Evolutionary conservation across 2,113 vertebrate genomes (phyloP).

Genomic region (Hypocryptadius cinnamomeus): DNA sequence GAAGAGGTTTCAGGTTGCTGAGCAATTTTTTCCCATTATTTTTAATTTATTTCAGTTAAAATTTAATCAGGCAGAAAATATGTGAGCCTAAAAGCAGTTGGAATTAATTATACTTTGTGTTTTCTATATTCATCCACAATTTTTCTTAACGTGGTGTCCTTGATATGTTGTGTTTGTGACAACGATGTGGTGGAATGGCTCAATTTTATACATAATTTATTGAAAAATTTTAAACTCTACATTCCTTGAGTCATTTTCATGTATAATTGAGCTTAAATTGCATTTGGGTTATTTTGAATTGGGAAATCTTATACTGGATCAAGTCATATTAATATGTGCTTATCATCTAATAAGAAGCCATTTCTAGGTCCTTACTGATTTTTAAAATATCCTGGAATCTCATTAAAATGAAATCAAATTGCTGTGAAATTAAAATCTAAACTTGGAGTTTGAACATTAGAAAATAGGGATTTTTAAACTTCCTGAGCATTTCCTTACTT

Average conservation of each 20-base stretch:
- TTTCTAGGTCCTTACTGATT: neutral
- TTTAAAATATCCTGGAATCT: neutral
- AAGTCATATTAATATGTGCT: conserved; percentile 22
- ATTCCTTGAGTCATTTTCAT: conserved; percentile 54
- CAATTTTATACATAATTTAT: conserved; percentile 62
- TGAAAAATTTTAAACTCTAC: neutral
- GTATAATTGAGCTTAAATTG: conserved; percentile 63
- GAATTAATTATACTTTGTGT: neutral
- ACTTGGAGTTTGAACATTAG: neutral
- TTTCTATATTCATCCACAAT: neutral
- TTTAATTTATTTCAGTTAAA: conserved; percentile 13
- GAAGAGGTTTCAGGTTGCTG: neutral
- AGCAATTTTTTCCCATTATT: neutral
- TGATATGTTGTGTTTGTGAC: conserved; percentile 21
- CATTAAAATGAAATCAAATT: neutral
- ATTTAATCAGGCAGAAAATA: conserved; percentile 21
- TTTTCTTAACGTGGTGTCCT: neutral
- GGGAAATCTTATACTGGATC: neutral
- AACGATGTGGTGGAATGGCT: neutral
- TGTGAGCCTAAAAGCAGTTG: neutral
- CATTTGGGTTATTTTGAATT: conserved; percentile 47
- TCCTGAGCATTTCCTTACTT: neutral
- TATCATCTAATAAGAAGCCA: neutral
- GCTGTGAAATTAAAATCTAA: neutral
- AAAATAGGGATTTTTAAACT: neutral